Percentiles rank a stretch among this genome's conserved stretches.
phyloP scores from a whole-genome alignment of 2,888 invertebrate species.

The Standfussiana lucernea region DNA sequence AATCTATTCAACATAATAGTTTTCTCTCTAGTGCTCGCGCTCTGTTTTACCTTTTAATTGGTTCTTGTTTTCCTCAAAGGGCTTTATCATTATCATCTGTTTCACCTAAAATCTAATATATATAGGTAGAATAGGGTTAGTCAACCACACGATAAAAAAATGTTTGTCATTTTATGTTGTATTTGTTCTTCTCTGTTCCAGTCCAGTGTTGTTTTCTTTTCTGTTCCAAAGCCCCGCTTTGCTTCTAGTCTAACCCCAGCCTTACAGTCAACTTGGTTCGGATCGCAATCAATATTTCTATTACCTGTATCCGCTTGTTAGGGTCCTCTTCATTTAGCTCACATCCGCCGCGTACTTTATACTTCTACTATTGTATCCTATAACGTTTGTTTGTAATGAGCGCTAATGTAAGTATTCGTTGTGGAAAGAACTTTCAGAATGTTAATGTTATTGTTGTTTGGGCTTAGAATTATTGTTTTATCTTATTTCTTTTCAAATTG shows the following conservation, averaged over 20 bases:
- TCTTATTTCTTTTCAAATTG: not conserved
- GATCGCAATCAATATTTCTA: conserved; percentile 72
- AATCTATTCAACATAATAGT: not conserved
- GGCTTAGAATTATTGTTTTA: not conserved
- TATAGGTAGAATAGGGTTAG: too few species aligned
- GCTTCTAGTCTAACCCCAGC: conserved; percentile 21
- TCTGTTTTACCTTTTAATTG: too few species aligned
- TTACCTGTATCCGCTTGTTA: conserved; percentile 76
- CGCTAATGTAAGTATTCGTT: conserved; percentile 5
- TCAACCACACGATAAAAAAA: too few species aligned
- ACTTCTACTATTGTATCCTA: conserved; percentile 58
- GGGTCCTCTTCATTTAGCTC: conserved; percentile 61
- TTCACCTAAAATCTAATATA: not conserved
- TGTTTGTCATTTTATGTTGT: too few species aligned
- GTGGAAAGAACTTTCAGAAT: not conserved
- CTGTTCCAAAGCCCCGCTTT: not conserved
- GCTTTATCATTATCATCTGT: not conserved
- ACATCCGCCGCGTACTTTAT: conserved; percentile 68
- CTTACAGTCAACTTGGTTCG: conserved; percentile 35
- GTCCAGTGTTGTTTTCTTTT: too few species aligned
- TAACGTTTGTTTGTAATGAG: conserved; percentile 43
- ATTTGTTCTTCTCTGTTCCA: not conserved
- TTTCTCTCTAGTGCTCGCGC: not conserved
- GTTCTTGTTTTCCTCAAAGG: not conserved
- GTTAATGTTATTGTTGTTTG: not conserved